Evolutionary conservation across 2,113 vertebrate genomes (phyloP).

Genomic region (Pipra filicauda): DNA sequence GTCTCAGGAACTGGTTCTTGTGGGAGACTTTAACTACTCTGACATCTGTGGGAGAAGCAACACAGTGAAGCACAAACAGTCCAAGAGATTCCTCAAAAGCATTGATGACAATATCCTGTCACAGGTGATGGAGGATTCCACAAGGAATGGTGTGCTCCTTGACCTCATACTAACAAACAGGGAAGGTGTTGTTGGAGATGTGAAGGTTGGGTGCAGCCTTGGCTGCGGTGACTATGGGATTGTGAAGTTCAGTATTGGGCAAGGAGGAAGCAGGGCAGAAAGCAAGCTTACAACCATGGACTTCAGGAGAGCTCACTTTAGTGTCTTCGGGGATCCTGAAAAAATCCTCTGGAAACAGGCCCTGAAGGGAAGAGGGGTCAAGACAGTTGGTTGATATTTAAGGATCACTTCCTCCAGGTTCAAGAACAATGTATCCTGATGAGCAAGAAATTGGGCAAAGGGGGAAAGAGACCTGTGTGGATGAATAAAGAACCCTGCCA

Average conservation of each 20-base stretch:
- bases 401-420: not conserved
- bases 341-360: not conserved
- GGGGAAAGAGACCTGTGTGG: not conserved
- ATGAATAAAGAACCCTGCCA: not conserved
- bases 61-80: not conserved
- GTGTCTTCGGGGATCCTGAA: fast-evolving
- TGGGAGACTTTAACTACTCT: not conserved
- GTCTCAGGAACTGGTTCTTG: not conserved
- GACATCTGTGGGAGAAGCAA: not conserved
- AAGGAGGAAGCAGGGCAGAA: not conserved
- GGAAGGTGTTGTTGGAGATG: not conserved
- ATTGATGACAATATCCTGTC: not conserved
- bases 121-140: not conserved
- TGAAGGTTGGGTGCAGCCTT: not conserved
- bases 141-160: not conserved
- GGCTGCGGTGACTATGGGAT: not conserved
- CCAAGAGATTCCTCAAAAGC: not conserved
- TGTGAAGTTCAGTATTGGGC: not conserved
- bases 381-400: not conserved
- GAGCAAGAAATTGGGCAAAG: not conserved
- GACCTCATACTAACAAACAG: not conserved
- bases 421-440: not conserved
- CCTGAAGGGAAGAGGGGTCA: not conserved
- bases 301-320: not conserved
- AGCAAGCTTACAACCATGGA: not conserved